Evolutionary conservation across 2,888 invertebrate genomes (phyloP).

Genomic region (Zonitis immaculata): DNA sequence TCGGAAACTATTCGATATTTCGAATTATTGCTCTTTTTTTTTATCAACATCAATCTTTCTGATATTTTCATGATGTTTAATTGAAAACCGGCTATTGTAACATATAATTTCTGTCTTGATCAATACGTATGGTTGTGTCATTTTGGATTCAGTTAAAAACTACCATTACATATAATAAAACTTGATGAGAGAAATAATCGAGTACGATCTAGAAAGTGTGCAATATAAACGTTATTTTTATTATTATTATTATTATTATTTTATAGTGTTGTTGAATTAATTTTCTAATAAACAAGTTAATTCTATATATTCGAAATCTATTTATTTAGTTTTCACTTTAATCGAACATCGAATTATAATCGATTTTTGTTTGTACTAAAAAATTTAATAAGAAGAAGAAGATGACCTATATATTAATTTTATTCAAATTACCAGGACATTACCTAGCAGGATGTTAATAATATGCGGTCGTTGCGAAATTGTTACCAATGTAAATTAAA

Average conservation of each 20-base stretch:
- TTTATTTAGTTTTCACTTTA: neutral
- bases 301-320: neutral
- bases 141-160: slow-evolving; percentile 15
- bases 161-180: slow-evolving; percentile 17
- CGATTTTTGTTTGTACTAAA: no score
- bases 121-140: slow-evolving; percentile 15
- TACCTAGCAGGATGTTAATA: slow-evolving; percentile 3
- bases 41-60: neutral
- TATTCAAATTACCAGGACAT: no score
- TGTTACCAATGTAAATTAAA: slow-evolving; percentile 4
- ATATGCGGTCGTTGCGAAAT: slow-evolving; percentile 13
- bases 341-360: no score
- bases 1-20: neutral
- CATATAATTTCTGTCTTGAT: slow-evolving; percentile 16
- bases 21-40: no score
- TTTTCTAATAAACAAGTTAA: neutral
- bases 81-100: slow-evolving; percentile 16
- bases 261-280: neutral
- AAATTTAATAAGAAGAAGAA: no score
- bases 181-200: slow-evolving; percentile 5
- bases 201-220: slow-evolving; percentile 26
- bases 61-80: slow-evolving; percentile 3
- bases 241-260: neutral
- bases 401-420: no score
- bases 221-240: no score